Evolutionary conservation across 2,797 vertebrate species (phyloP).

Genomic region (Danio albolineatus): DNA sequence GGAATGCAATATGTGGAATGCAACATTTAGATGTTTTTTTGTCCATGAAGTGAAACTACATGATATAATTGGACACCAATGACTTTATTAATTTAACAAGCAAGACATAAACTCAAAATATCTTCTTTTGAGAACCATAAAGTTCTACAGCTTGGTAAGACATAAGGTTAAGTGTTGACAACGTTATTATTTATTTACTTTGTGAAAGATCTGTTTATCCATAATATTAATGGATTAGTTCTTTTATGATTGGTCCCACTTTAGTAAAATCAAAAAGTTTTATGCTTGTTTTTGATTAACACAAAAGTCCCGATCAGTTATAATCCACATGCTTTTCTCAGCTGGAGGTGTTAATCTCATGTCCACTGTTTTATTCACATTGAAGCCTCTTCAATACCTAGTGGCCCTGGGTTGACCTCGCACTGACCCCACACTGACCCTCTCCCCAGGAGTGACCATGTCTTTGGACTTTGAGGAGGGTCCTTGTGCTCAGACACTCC

Average conservation of each 20-base stretch:
- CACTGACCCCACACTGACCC: conserved; percentile 69
- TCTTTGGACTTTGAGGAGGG: conserved; percentile 75
- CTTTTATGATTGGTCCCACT: not conserved
- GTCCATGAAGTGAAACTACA: not conserved
- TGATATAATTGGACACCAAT: not conserved
- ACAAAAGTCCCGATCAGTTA: conserved; percentile 28
- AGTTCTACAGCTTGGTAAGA: not conserved
- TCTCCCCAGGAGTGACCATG: conserved; percentile 69
- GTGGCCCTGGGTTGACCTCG: conserved; percentile 67
- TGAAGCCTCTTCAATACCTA: conserved; percentile 64
- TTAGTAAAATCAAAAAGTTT: not conserved
- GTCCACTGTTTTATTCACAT: conserved; percentile 61
- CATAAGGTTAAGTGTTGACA: not conserved
- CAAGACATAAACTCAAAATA: not conserved
- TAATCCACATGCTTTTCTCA: conserved; percentile 56
- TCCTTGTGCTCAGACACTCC: conserved; percentile 63
- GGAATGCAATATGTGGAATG: too few relatives aligned
- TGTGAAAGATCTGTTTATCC: not conserved
- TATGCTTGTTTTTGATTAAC: conserved; percentile 23
- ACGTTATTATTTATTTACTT: not conserved
- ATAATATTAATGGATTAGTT: not conserved
- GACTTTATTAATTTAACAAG: not conserved
- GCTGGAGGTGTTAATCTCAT: conserved; percentile 51
- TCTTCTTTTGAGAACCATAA: not conserved
- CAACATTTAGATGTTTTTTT: not conserved